Base-by-base conservation (phyloP, 2,113 vertebrate species). In the Brachionichthys hirsutus region DNA sequence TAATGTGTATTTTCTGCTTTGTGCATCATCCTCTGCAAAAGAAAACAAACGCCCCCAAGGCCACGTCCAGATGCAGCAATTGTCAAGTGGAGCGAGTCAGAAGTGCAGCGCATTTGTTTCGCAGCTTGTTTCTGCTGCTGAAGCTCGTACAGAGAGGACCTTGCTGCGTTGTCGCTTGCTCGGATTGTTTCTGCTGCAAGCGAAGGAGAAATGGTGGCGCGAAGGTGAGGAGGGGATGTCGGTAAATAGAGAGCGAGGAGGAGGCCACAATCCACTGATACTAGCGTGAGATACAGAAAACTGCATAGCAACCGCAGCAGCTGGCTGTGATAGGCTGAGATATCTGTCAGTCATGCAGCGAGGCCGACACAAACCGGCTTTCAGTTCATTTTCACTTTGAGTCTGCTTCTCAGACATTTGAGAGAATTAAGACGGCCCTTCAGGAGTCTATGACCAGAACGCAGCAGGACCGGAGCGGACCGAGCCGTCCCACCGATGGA, bases 21-120 rank as follows among this genome's bases (percentile, higher is more conserved):
- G 63, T 9, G 54, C 38, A 52, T 67, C 62, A 72, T 61, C 70
- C 55, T 12, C 58, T 11, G 35, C 58, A 68, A 67, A 68, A 67
- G 51, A 49, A 18, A 66, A 54, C 49, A 51, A 34, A 42, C 35
- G 14, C 48, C 67, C 48, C 67, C 0, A 3, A 47, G 46, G 68
- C 69, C 19, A 10, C 48, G 42, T 62, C 44, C 50, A 54, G 17
- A 59, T 53, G 46, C 50, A 20, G 35, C 12, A 1, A 30, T 43
- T 6, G 56, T 62, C 17, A 3, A 12, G 43, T 46, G 2, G 34
- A 71, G 64, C 56, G 44, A 71, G 62, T 12, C 30, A 49, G 12
- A 64, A 42, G 58, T 55, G 38, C 51, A 5, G 40, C 7, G 1
- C 22, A 15, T 57, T 73, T 30, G 34, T 48, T 49, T 48, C 45